phyloP scores from a whole-genome alignment of 2,113 vertebrate species.

The Sinocyclocheilus grahami region DNA sequence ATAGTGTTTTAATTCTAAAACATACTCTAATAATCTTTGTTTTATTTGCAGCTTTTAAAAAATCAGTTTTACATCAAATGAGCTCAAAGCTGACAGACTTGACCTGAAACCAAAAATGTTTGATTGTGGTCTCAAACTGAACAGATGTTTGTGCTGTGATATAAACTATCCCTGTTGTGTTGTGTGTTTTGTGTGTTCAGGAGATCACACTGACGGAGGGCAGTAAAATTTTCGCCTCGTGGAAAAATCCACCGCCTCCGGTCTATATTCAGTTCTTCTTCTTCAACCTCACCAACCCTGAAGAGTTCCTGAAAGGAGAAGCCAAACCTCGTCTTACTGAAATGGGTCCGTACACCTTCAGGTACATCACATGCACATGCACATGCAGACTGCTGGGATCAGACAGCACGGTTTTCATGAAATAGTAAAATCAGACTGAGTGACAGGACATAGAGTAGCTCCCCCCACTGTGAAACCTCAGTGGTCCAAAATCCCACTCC shows the following conservation, averaged over 20 bases:
- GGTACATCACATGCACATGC: conserved; percentile 68
- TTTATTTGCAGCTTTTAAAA: background rate
- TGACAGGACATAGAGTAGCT: background rate
- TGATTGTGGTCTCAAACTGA: background rate
- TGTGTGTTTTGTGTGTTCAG: conserved; percentile 68
- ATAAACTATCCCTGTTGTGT: background rate
- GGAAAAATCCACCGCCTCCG: conserved; percentile 88
- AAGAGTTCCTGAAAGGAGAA: conserved; percentile 80
- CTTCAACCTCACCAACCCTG: conserved; percentile 88
- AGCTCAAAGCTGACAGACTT: background rate
- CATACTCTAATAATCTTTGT: background rate
- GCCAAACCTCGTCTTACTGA: conserved; percentile 77
- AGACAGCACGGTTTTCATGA: background rate
- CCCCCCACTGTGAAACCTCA: background rate
- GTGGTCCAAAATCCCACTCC: background rate
- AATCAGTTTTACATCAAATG: background rate
- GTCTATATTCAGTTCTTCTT: conserved; percentile 94
- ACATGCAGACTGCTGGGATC: too few species aligned
- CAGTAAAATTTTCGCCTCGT: conserved; percentile 84
- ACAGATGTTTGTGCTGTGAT: background rate
- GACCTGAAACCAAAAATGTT: background rate
- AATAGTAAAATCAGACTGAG: too few species aligned
- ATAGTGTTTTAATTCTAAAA: too few species aligned
- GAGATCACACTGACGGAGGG: conserved; percentile 87
- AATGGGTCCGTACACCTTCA: conserved; percentile 92